Percentiles rank a stretch among this genome's conserved stretches.
Evolutionary conservation across 2,797 vertebrate species (phyloP).

Genomic region (Bradypodion ventrale): DNA sequence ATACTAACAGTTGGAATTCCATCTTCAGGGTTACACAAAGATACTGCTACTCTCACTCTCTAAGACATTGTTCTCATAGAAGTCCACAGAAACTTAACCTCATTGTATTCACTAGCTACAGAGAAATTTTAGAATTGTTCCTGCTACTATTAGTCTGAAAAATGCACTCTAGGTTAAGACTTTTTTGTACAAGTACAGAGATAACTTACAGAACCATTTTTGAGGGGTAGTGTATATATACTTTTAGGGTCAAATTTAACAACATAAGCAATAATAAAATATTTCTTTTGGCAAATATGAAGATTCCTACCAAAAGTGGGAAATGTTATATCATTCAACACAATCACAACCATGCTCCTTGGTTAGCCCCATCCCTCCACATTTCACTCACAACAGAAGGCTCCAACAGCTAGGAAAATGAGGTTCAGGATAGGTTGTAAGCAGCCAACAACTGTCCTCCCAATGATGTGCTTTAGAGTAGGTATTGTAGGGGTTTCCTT

Average conservation of each 20-base stretch:
- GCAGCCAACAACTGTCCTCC: too few relatives aligned
- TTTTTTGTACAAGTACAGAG: neutral
- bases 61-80: neutral
- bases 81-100: neutral
- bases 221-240: slow-evolving; percentile 47
- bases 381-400: neutral
- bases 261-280: neutral
- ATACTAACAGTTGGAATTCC: neutral
- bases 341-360: neutral
- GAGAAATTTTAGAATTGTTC: neutral
- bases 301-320: neutral
- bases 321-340: neutral
- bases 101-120: neutral
- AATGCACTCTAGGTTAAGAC: neutral
- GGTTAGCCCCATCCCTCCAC: neutral
- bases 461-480: too few relatives aligned
- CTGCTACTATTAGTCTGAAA: neutral
- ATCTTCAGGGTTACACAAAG: neutral
- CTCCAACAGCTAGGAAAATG: too few relatives aligned
- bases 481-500: too few relatives aligned
- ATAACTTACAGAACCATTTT: neutral
- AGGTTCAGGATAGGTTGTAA: too few relatives aligned
- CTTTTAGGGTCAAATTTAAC: neutral
- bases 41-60: neutral
- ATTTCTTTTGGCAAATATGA: neutral